Conservation (phyloP, 2,797 vertebrate species). For the Ctenosaura bakeri region DNA sequence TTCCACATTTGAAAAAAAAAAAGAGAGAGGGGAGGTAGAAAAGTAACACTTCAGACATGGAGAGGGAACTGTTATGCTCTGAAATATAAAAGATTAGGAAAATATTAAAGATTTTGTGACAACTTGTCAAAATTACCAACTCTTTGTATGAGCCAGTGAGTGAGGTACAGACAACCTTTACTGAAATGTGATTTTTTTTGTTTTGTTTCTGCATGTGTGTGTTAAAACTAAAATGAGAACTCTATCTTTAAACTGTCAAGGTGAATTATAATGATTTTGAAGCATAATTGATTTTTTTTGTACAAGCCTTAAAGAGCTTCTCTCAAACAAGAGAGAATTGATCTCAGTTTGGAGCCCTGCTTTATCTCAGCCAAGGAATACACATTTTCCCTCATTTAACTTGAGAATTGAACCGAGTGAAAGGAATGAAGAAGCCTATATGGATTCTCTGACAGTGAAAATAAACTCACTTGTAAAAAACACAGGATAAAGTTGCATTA, state of each 20-base stretch:
- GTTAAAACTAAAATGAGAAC: constrained; percentile 11
- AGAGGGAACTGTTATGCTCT: neutral
- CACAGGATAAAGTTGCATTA: neutral
- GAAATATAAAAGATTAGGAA: neutral
- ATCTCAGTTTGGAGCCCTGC: neutral
- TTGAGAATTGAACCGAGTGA: neutral
- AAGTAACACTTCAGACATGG: too few relatives aligned
- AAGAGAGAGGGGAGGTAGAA: fast-evolving
- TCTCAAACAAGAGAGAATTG: neutral
- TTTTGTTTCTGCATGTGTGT: neutral
- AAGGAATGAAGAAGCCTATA: neutral
- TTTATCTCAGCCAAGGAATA: neutral
- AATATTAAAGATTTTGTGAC: constrained; percentile 23
- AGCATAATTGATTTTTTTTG: neutral
- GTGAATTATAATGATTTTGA: constrained; percentile 18
- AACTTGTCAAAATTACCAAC: constrained; percentile 8
- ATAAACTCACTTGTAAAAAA: neutral
- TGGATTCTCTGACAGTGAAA: neutral
- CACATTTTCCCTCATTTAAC: constrained; percentile 5
- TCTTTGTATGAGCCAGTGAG: neutral
- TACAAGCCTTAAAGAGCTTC: neutral
- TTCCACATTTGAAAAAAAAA: neutral
- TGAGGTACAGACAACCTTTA: neutral
- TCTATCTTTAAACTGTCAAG: constrained; percentile 4
- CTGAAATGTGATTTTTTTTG: neutral